Conservation (phyloP, 2,888 invertebrate species). For the Ophioninae sp. region DNA sequence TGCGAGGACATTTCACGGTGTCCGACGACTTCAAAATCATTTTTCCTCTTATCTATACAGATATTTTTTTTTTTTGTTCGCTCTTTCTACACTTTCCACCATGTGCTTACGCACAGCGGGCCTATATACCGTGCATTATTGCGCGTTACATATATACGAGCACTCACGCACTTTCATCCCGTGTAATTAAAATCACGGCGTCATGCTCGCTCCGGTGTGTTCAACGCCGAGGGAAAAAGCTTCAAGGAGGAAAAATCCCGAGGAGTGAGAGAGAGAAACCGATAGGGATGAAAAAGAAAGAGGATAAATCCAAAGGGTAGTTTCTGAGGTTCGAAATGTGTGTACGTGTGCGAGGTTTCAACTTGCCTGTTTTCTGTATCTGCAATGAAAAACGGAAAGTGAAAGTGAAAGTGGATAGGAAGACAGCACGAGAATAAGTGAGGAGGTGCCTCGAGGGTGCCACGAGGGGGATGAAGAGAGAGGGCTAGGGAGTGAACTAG, state of each 20-base stretch:
- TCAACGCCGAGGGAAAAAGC: slow-evolving; percentile 58
- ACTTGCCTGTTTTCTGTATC: slow-evolving; percentile 23
- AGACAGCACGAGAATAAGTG: slow-evolving; percentile 8
- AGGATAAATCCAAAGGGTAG: slow-evolving; percentile 28
- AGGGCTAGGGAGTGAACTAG: slow-evolving; percentile 4
- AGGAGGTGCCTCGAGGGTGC: not conserved
- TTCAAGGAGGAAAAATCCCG: slow-evolving; percentile 29
- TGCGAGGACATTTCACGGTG: not conserved
- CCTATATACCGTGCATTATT: slow-evolving; percentile 15
- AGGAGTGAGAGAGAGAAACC: not conserved
- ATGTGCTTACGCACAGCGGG: not conserved
- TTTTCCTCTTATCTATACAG: not conserved
- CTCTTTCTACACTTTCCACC: not conserved
- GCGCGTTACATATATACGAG: slow-evolving; percentile 43
- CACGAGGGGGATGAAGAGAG: slow-evolving; percentile 10
- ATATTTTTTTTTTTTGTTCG: not conserved
- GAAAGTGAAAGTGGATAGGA: slow-evolving; percentile 24
- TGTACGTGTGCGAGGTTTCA: not conserved
- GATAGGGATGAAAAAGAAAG: slow-evolving; percentile 8
- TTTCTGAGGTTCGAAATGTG: slow-evolving; percentile 12
- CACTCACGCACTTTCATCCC: slow-evolving; percentile 77
- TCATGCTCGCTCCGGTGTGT: slow-evolving; percentile 66
- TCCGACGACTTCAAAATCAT: not conserved
- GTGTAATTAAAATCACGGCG: slow-evolving; percentile 79
- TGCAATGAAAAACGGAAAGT: slow-evolving; percentile 13